phyloP scores from a whole-genome alignment of 2,888 invertebrate genomes.

The Acronicta psi region DNA sequence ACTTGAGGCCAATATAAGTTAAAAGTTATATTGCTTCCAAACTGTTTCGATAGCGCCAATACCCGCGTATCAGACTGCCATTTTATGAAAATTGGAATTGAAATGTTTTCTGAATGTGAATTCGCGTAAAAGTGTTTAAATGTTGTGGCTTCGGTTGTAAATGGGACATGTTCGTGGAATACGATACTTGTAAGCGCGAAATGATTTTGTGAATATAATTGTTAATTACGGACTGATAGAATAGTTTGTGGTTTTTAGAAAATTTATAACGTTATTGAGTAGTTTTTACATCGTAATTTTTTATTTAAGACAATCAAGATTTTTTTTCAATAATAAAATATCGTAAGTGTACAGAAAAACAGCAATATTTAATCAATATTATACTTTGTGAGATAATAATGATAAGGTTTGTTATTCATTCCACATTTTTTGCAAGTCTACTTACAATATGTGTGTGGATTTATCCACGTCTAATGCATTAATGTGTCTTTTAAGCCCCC shows the following conservation, averaged over 20 bases:
- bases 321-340: too few relatives aligned
- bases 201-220: constrained; percentile 16
- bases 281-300: too few relatives aligned
- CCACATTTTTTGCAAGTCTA: too few relatives aligned
- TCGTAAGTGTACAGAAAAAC: too few relatives aligned
- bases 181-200: constrained; percentile 10
- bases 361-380: too few relatives aligned
- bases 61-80: constrained; percentile 55
- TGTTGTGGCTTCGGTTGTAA: constrained; percentile 26
- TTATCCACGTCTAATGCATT: not conserved
- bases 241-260: constrained; percentile 11
- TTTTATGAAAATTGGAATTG: constrained; percentile 61
- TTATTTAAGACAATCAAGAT: too few relatives aligned
- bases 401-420: too few relatives aligned
- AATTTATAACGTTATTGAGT: constrained; percentile 8
- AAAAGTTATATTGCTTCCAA: constrained; percentile 65
- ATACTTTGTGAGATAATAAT: too few relatives aligned
- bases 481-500: too few relatives aligned
- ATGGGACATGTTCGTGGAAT: constrained; percentile 10
- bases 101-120: constrained; percentile 30
- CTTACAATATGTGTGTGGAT: too few relatives aligned
- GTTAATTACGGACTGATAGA: constrained; percentile 24
- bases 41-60: constrained; percentile 57
- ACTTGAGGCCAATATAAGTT: constrained; percentile 66
- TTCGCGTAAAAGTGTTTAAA: constrained; percentile 31